Evolutionary conservation across 92 coral and sea anemone genomes (phyloP).

Genomic region (Porites lobata): DNA sequence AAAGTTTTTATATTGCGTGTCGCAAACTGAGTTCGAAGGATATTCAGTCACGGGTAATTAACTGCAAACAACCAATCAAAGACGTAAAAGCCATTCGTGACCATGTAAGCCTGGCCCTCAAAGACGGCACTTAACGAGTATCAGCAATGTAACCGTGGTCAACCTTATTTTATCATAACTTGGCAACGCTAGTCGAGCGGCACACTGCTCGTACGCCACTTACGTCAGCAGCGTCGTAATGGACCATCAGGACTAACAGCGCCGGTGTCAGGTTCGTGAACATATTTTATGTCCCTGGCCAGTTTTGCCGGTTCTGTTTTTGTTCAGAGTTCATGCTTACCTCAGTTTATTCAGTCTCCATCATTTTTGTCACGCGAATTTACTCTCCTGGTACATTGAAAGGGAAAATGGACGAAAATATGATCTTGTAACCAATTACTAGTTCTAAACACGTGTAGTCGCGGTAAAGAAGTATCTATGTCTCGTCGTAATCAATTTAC

Average conservation of each 20-base stretch:
- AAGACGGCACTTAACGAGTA: not conserved
- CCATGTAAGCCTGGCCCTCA: not conserved
- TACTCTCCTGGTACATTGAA: too few relatives aligned
- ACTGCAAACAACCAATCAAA: conserved; percentile 18
- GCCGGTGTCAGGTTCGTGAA: not conserved
- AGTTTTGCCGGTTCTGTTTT: not conserved
- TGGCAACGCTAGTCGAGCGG: conserved; percentile 1
- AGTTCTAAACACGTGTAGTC: too few relatives aligned
- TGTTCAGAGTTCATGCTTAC: too few relatives aligned
- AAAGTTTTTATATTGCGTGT: not conserved
- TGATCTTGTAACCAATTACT: too few relatives aligned
- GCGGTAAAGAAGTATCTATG: too few relatives aligned
- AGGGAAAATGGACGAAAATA: too few relatives aligned
- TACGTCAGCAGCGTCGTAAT: conserved; percentile 9
- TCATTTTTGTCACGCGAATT: too few relatives aligned
- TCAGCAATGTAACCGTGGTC: not conserved
- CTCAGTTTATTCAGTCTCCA: too few relatives aligned
- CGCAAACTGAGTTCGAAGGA: not conserved
- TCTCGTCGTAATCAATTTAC: too few relatives aligned
- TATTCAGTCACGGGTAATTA: conserved; percentile 17
- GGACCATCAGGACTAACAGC: not conserved
- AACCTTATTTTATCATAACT: conserved; percentile 18
- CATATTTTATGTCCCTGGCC: not conserved
- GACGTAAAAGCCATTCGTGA: conserved; percentile 19
- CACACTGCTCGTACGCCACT: conserved; percentile 7